Evolutionary conservation across 2,113 vertebrate genomes (phyloP).

Genomic region (Hystrix cristata): DNA sequence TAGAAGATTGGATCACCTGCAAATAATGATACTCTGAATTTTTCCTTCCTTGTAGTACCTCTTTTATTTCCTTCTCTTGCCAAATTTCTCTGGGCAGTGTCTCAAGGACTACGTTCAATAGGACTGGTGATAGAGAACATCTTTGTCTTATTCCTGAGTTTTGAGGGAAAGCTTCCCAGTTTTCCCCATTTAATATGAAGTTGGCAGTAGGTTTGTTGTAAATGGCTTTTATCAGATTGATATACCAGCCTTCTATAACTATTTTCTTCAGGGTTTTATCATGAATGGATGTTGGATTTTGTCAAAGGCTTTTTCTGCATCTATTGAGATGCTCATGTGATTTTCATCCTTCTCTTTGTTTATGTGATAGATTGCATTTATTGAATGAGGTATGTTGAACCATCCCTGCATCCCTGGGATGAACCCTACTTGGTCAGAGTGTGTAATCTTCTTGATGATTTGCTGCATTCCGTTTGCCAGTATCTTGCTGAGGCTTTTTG

Average conservation of each 20-base stretch:
- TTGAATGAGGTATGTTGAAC: neutral
- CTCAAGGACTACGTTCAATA: neutral
- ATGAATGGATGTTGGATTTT: neutral
- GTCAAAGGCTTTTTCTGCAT: neutral
- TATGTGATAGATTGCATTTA: neutral
- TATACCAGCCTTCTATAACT: neutral
- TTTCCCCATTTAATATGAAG: neutral
- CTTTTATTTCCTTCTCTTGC: neutral
- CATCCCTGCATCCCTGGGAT: neutral
- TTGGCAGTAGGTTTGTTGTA: neutral
- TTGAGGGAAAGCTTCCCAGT: neutral
- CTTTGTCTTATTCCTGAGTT: neutral
- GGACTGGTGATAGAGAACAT: neutral
- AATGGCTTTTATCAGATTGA: neutral
- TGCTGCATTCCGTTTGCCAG: neutral
- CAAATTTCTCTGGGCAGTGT: neutral
- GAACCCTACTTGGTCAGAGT: neutral
- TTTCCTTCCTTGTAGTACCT: neutral
- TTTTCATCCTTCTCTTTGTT: neutral
- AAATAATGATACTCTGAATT: neutral
- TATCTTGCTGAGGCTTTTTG: neutral
- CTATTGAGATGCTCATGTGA: neutral
- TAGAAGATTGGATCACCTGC: neutral
- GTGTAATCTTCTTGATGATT: neutral
- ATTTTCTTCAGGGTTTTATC: neutral